phyloP scores from a whole-genome alignment of 2,797 vertebrate species.

The Hydrolagus colliei region DNA sequence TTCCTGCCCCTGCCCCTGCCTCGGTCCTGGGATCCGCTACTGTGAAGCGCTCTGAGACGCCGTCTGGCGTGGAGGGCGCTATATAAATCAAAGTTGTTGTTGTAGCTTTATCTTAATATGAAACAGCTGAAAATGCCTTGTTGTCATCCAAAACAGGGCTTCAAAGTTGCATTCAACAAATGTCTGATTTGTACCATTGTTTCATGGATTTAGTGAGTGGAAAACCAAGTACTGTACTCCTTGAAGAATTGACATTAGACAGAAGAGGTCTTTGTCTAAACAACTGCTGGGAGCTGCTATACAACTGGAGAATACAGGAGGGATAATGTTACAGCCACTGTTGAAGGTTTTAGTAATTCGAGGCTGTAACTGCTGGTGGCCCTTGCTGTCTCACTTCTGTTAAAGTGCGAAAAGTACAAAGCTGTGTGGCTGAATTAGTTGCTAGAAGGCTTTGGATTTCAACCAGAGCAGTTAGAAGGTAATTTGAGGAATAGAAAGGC shows the following conservation, averaged over 20 bases:
- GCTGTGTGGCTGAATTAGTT: background rate
- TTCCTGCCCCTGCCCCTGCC: too few species aligned
- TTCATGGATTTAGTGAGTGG: too few species aligned
- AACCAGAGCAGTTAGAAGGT: background rate
- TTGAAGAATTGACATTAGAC: background rate
- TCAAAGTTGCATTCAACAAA: background rate
- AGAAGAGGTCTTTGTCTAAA: slow-evolving; percentile 24
- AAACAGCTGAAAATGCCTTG: background rate
- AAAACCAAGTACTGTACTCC: background rate
- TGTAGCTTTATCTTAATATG: background rate
- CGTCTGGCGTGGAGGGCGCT: too few species aligned
- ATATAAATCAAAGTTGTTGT: too few species aligned
- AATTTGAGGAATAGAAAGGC: background rate
- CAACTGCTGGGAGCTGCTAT: slow-evolving; percentile 14
- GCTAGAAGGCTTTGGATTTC: background rate
- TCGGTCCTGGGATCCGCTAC: too few species aligned
- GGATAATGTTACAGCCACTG: slow-evolving; percentile 15
- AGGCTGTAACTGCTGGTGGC: slow-evolving; percentile 2
- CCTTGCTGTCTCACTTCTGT: background rate
- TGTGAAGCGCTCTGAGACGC: too few species aligned
- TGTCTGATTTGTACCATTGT: background rate
- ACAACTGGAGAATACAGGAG: slow-evolving; percentile 13
- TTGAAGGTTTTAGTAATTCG: slow-evolving; percentile 22
- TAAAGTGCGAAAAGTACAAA: slow-evolving; percentile 21
- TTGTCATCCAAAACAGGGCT: background rate